Conservation (phyloP, 2,888 invertebrate species). For the Lampropteryx suffumata region DNA sequence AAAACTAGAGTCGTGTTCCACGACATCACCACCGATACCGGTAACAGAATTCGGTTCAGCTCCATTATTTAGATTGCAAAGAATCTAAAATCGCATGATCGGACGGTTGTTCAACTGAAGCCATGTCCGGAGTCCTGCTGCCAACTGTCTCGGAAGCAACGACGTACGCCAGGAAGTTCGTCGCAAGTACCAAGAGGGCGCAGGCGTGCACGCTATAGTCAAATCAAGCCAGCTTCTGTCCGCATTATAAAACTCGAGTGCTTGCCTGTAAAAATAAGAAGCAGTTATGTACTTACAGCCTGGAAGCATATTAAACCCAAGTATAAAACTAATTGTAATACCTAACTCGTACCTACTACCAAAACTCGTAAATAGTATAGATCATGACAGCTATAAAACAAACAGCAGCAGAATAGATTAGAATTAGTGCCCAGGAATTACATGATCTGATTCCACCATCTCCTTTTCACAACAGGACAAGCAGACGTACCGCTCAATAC, state of each 20-base stretch:
- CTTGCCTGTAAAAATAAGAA: slow-evolving; percentile 13
- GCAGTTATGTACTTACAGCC: too few relatives aligned
- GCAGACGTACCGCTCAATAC: too few relatives aligned
- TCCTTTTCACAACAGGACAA: too few relatives aligned
- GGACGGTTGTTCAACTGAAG: slow-evolving; percentile 57
- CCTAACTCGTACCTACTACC: too few relatives aligned
- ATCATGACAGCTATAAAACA: too few relatives aligned
- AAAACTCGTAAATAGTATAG: too few relatives aligned
- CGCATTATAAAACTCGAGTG: slow-evolving; percentile 19
- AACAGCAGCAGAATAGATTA: too few relatives aligned
- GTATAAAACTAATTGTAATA: too few relatives aligned
- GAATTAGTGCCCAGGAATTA: too few relatives aligned
- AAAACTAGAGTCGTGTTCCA: slow-evolving; percentile 3
- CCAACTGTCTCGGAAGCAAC: slow-evolving; percentile 51
- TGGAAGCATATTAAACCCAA: too few relatives aligned
- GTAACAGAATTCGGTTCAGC: background rate
- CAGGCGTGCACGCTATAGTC: slow-evolving; percentile 55
- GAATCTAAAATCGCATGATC: slow-evolving; percentile 53
- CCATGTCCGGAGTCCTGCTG: slow-evolving; percentile 53
- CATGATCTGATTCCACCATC: too few relatives aligned
- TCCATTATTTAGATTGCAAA: background rate
- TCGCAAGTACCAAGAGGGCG: slow-evolving; percentile 68
- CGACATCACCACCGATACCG: background rate
- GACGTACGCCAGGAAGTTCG: slow-evolving; percentile 65
- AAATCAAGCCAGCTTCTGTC: slow-evolving; percentile 53